Conservation (phyloP, 2,797 vertebrate genomes). For the Brachyrhaphis roseni region DNA sequence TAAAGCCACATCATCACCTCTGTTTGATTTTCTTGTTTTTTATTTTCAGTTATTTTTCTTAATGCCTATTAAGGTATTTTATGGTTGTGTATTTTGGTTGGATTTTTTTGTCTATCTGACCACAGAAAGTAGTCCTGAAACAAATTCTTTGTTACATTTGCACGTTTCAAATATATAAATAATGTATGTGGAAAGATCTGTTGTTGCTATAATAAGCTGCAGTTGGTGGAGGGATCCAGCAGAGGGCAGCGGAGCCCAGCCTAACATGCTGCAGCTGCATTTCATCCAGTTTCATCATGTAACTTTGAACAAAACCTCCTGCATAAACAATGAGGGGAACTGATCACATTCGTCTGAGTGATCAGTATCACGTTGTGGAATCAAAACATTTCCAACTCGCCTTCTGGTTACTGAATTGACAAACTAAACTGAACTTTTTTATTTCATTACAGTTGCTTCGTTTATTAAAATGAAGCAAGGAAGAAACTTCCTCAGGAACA, state of each 20-base stretch:
- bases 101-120: background rate
- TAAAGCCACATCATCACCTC: background rate
- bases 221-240: slow-evolving; percentile 1
- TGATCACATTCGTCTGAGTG: background rate
- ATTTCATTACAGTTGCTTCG: no score
- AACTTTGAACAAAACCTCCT: slow-evolving; percentile 24
- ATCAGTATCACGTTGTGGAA: no score
- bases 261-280: slow-evolving; percentile 1
- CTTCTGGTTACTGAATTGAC: no score
- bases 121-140: background rate
- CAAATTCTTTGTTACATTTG: background rate
- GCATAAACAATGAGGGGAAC: background rate
- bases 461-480: no score
- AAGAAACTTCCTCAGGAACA: no score
- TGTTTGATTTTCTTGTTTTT: background rate
- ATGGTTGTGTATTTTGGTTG: background rate
- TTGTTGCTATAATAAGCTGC: slow-evolving; percentile 1
- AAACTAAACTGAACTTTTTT: no score
- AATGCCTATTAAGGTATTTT: background rate
- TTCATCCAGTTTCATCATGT: slow-evolving; percentile 51
- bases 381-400: no score
- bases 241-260: slow-evolving; percentile 55
- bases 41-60: background rate
- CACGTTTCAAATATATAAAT: no score
- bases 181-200: background rate